Base-by-base conservation (phyloP, 2,888 invertebrate genomes). In the Athalia circularis region DNA sequence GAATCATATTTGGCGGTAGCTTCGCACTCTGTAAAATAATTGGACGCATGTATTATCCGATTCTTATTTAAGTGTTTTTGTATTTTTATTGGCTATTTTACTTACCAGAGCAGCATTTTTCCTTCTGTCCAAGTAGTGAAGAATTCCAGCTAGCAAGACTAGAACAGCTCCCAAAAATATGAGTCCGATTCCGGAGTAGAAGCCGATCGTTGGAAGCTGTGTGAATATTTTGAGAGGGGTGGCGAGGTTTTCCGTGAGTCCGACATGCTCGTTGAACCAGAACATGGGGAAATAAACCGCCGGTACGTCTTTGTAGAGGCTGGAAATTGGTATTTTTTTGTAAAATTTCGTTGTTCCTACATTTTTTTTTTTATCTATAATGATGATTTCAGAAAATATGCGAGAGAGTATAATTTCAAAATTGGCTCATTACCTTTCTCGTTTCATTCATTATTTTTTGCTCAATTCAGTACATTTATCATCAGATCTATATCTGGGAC, bases 201-300 rank as follows among this genome's bases (percentile, higher is more conserved):
- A 90, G 0, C 92, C 93, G 52, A 93, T 90, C 11, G 89, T 85
- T 0, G 94, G 91, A 0, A 94, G 91, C 80, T 90, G 85, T 0
- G 93, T 86, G 11, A 94, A 85, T 11, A 91, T 82, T 79, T 90
- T 91, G 15, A 96, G 87, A 74, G 93, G 92, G 0, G 90, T 87
- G 0, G 93, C 91, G 70, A 95, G 87, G 0, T 92, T 90, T 0
- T 93, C 91, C 0, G 93, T 92, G 0, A 95, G 91, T 11, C 90
- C 88, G 1, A 94, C 95, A 78, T 91, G 92, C 86, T 96, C 94
- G 85, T 95, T 94, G 84, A 96, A 95, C 96, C 96, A 96, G 79
- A 96, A 92, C 77, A 95, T 92, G 0, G 96, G 96, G 83, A 96
- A 93, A 87, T 93, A 93, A 82, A 95, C 92, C 76, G 90, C 92